Base-by-base conservation (phyloP, 2,113 vertebrate species). In the Conger conger region DNA sequence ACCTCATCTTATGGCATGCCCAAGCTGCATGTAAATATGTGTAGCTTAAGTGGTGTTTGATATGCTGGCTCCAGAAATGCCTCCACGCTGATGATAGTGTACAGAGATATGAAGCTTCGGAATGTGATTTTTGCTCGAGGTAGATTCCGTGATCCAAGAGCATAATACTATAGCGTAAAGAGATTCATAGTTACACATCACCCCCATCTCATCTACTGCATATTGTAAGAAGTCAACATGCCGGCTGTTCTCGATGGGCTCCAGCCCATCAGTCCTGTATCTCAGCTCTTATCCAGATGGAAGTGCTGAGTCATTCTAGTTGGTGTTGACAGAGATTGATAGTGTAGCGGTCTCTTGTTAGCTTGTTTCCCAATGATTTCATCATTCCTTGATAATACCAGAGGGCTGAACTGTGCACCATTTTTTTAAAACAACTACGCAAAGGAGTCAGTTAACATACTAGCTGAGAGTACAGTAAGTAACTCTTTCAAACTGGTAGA, bases 301-400 rank as follows among this genome's bases (percentile, higher is more conserved):
- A 9, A 73, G 63, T 36, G 60, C 63, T 18, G 42, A 81, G 84
- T 81, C 80, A 79, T 15, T 53, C 30, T 45, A 7, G 8, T 23
- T 17, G 5, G 60, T n/a, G 68, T 38, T 63, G 54, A 73, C 60
- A 85, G 40, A 85, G 79, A 85, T 76, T 85, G 79, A 85, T 53
- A 85, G 84, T 33, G 38, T 27, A 33, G 79, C 37, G 36, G 23
- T 35, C 15, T 42, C 40, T 42, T 57, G 76, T 27, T 15, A 36
- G 23, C 37, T 27, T 40, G 54, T 45, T 81, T 85, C 54, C 78
- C 37, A 33, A 60, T n/a, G n/a, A 85, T 20, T 35, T 35, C 77
- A 42, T 85, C 18, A 35, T 11, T 3, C 84, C 78, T 73, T 40
- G 6, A 81, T 84, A 50, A 73, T 37, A 82, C 27, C 60, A 35